Base-by-base conservation (phyloP, 2,113 vertebrate genomes). In the Turdus rufiventris region DNA sequence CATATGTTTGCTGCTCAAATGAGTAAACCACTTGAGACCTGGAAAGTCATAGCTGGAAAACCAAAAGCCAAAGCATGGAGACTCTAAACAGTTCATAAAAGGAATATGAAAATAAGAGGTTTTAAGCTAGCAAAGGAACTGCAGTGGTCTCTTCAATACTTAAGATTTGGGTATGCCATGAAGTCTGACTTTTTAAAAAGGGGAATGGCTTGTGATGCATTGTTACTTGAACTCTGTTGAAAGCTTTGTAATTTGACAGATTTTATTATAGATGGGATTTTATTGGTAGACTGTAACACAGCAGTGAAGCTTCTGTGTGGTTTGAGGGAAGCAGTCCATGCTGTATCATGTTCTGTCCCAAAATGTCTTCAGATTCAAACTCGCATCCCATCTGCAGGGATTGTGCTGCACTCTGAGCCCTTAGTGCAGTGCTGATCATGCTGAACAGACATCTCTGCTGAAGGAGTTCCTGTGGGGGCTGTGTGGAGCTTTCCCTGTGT, bases 361-460 rank as follows among this genome's bases (percentile, higher is more conserved):
- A 83, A 85, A 88, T 40, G 43, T 13, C 45, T 72, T 81, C 25
- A 78, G 38, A 61, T 88, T 67, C 18, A 21, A 71, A 67, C 43
- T 70, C 9, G 1, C 34, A n/a, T 73, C 65, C 65, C 18, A 20
- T 53, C 70, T 75, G 53, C 61, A 34, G 78, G 62, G 50, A 1
- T 8, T 45, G 42, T 70, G 26, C 67, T 80, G 66, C 16, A 0
- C 68, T 40, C 79, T 3, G 62, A 62, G 28, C 34, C 61, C 31
- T n/a, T 26, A 10, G 19, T 43, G 81, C 45, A 36, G 50, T 0
- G 1, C 1, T 67, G n/a, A 3, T 21, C 0, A 2, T 81, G 60
- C 54, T 60, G 38, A 10, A 9, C 12, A 9, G 20, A 5, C 17
- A 2, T 18, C 54, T 45, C 43, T 67, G 2, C 72, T 38, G 31